These are phyloP conservation scores for Lerema accius DNA, from an alignment of 1,140 invertebrate species.

Conservation along the genomic window DNA sequence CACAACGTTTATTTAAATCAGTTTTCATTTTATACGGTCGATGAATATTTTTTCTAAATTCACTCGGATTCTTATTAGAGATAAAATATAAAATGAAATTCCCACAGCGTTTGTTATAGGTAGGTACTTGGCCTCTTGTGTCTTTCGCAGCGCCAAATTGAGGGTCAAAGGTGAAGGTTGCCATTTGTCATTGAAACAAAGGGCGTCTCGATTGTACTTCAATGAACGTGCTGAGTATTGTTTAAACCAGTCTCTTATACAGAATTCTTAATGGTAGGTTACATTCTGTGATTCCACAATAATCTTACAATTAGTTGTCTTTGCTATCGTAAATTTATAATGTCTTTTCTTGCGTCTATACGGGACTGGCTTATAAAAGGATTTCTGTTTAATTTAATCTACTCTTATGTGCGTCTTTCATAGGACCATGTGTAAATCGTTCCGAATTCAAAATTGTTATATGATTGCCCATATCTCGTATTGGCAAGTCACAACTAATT, in stretches of 20 bases:
- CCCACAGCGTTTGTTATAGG: not conserved
- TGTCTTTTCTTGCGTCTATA: too few relatives aligned
- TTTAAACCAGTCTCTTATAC: not conserved
- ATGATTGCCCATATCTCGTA: too few relatives aligned
- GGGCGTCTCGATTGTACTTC: not conserved
- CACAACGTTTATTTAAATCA: not conserved
- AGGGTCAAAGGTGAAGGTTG: constrained; percentile 4
- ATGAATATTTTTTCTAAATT: not conserved
- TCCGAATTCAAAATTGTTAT: too few relatives aligned
- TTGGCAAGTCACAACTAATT: too few relatives aligned
- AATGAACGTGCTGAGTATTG: not conserved
- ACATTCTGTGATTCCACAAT: too few relatives aligned
- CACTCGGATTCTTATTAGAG: not conserved
- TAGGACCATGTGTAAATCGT: too few relatives aligned
- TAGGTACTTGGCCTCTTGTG: not conserved
- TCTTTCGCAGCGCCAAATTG: constrained; percentile 1
- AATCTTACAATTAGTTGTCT: too few relatives aligned
- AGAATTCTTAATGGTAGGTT: too few relatives aligned
- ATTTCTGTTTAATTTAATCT: too few relatives aligned
- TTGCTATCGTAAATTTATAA: too few relatives aligned
- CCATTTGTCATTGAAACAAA: constrained; percentile 13
- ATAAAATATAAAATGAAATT: not conserved
- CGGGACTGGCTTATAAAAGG: too few relatives aligned
- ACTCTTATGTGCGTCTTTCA: too few relatives aligned
- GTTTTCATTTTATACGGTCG: not conserved